A percentile compares a stretch with the other conserved stretches of the same genome.
phyloP scores from a whole-genome alignment of 2,113 vertebrate species.

The Phalacrocorax carbo region DNA sequence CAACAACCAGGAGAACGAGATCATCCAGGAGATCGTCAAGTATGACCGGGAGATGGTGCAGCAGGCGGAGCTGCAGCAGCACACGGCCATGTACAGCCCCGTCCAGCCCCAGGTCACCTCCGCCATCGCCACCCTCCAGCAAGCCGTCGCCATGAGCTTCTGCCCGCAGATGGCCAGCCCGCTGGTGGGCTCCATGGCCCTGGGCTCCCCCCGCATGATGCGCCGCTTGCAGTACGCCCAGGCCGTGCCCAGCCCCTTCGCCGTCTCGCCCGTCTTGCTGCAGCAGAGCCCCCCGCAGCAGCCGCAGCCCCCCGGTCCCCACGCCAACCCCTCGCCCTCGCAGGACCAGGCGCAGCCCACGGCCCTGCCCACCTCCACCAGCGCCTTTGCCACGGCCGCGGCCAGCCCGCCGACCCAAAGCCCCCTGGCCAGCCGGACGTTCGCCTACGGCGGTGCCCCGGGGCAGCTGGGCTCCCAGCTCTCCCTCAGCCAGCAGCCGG shows the following conservation, averaged over 20 bases:
- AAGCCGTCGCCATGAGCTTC: conserved; percentile 97
- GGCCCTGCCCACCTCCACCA: conserved; percentile 22
- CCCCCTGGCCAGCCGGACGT: conserved; percentile 81
- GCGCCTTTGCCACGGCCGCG: conserved; percentile 74
- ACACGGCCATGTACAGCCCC: conserved; percentile 79
- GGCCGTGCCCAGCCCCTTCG: conserved; percentile 77
- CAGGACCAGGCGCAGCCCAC: conserved; percentile 36
- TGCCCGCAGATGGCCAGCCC: conserved; percentile 88
- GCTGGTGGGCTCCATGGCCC: conserved; percentile 76
- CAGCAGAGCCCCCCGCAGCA: conserved; percentile 76
- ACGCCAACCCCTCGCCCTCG: conserved; percentile 66
- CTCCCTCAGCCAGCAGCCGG: conserved; percentile 82
- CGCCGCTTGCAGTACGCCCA: conserved; percentile 86
- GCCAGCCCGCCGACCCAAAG: conserved; percentile 83
- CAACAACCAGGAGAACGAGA: conserved; percentile 98
- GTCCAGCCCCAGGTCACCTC: conserved; percentile 80
- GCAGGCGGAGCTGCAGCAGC: conserved; percentile 85
- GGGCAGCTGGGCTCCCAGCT: conserved; percentile 85
- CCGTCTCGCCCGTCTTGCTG: conserved; percentile 81
- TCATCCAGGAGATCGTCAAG: conserved; percentile 98
- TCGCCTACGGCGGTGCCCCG: conserved; percentile 72
- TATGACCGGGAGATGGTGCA: conserved; percentile 98
- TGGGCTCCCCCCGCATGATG: conserved; percentile 87
- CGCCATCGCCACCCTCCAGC: conserved; percentile 91
- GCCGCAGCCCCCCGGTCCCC: conserved; percentile 68